Evolutionary conservation across 2,888 invertebrate species (phyloP).

Genomic region (Drosophila monieri): DNA sequence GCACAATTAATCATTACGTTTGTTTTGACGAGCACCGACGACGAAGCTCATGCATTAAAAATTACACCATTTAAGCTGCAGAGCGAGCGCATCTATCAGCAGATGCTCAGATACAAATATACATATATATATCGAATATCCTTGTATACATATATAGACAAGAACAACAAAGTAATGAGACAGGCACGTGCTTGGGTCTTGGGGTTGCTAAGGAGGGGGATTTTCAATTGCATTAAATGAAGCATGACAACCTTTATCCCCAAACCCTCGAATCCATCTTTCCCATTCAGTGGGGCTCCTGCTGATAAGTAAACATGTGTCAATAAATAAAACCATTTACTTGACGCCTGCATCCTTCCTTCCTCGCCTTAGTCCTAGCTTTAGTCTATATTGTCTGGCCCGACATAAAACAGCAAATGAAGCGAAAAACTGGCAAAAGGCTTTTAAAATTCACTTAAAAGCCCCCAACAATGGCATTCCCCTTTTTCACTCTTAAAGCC

Average conservation of each 20-base stretch:
- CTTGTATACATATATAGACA: background rate
- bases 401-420: constrained; percentile 74
- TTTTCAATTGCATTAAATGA: constrained; percentile 63
- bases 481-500: background rate
- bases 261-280: constrained; percentile 6
- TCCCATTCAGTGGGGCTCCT: constrained; percentile 35
- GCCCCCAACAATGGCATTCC: constrained; percentile 73
- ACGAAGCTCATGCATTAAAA: constrained; percentile 43
- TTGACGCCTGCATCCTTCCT: constrained; percentile 34
- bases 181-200: constrained; percentile 32
- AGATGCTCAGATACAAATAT: constrained; percentile 17
- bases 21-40: constrained; percentile 20
- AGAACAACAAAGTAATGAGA: constrained; percentile 34
- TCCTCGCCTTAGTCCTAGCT: constrained; percentile 1
- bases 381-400: constrained; percentile 43
- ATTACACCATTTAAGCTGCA: constrained; percentile 42
- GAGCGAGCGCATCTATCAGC: constrained; percentile 44
- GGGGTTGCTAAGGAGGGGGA: constrained; percentile 8
- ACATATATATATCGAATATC: background rate
- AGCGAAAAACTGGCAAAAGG: constrained; percentile 77
- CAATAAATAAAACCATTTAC: constrained; percentile 80
- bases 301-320: constrained; percentile 75
- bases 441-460: constrained; percentile 81
- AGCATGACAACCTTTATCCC: constrained; percentile 61
- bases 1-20: constrained; percentile 51